A percentile compares a stretch with the other conserved stretches of the same genome.
phyloP scores from a whole-genome alignment of 2,113 vertebrate genomes.

The Malurus elegans region DNA sequence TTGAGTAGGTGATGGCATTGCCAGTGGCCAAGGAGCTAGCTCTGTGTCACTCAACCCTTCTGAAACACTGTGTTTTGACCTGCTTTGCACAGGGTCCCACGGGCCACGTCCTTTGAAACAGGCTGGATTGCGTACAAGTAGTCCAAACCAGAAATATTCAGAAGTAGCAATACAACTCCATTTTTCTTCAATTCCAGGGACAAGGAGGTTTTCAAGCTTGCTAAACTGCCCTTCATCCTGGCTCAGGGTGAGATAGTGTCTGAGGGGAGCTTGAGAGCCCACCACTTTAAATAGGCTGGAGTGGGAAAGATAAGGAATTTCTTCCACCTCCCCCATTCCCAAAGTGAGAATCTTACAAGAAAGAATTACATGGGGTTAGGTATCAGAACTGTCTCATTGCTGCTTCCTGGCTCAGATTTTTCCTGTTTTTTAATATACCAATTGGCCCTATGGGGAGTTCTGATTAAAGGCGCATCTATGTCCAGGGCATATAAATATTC shows the following conservation, averaged over 20 bases:
- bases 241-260: not conserved
- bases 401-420: not conserved
- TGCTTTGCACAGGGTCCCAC: not conserved
- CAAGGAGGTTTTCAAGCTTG: not conserved
- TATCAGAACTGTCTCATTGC: not conserved
- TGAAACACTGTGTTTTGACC: not conserved
- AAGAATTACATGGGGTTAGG: not conserved
- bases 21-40: not conserved
- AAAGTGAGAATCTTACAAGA: not conserved
- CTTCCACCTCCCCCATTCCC: not conserved
- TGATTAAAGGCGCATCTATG: not conserved
- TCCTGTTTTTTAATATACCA: not conserved
- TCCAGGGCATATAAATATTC: constrained; percentile 1
- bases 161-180: not conserved
- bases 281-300: fast-evolving
- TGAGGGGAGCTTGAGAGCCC: not conserved
- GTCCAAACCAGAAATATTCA: not conserved
- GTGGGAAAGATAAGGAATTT: not conserved
- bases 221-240: not conserved
- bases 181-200: not conserved
- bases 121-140: not conserved
- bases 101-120: fast-evolving
- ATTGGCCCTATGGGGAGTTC: not conserved
- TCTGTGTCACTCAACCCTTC: not conserved
- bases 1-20: not conserved